phyloP scores from a whole-genome alignment of 2,797 vertebrate species.

The Sebastes kiyomatsui region DNA sequence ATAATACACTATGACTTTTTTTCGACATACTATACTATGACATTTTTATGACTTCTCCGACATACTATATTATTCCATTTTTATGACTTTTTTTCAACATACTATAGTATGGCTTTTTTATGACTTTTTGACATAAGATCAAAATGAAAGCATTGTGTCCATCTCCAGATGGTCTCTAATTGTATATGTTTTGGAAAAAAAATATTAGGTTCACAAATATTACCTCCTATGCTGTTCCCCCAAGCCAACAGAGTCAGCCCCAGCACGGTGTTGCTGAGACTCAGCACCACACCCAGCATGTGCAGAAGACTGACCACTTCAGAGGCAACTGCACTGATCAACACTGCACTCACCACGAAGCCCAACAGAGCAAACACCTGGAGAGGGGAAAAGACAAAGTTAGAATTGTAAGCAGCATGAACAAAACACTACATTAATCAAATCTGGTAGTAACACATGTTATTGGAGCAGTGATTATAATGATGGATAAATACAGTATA shows the following conservation, averaged over 20 bases:
- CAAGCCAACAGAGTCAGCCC: conserved; percentile 96
- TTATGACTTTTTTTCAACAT: no score
- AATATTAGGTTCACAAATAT: neutral
- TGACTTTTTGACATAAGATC: no score
- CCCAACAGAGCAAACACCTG: conserved; percentile 93
- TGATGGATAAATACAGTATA: neutral
- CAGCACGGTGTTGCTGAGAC: conserved; percentile 94
- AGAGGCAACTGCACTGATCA: conserved; percentile 90
- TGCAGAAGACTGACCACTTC: conserved; percentile 94
- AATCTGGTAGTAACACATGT: no score
- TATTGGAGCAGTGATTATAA: neutral
- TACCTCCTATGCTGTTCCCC: conserved; percentile 98
- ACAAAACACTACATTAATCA: neutral
- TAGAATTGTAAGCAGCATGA: neutral
- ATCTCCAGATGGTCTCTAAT: neutral
- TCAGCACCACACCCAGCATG: conserved; percentile 90
- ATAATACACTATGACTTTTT: neutral
- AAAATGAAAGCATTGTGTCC: no score
- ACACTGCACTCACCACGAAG: conserved; percentile 91
- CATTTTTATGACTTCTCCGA: no score
- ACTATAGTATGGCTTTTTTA: no score
- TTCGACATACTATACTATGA: no score
- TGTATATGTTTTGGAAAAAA: neutral
- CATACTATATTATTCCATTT: no score
- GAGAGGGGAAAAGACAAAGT: neutral